Base-by-base conservation (phyloP, 2,113 vertebrate genomes). In the Mixornis gularis region DNA sequence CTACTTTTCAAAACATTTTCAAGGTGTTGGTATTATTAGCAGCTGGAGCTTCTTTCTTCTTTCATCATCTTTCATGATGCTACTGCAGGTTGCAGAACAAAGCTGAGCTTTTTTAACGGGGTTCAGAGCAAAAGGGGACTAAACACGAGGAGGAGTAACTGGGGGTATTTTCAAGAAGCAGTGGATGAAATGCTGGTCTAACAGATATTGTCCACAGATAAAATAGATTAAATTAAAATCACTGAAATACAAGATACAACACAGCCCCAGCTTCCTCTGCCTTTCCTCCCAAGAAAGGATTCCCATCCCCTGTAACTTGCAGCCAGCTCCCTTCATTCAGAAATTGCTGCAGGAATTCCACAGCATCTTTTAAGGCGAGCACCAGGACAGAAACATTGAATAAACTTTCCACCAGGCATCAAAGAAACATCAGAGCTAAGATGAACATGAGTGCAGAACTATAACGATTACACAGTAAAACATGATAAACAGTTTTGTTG, bases 401-500 rank as follows among this genome's bases (percentile, higher is more conserved):
- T 76, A 44, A 79, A 49, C 82, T 79, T 93, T 92, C 30, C n/a
- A 12, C 10, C 68, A 79, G 66, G 32, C 83, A 89, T 72, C 29
- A 27, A 49, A 79, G 95, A 91, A 77, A 76, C 48, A 87, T 69
- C 83, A 58, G 58, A 71, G 70, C 85, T 85, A 52, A 93, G 94
- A 78, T 19, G 94, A 92, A 87, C 52, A 66, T 5, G n/a, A 95
- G 38, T 70, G n/a, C 12, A 73, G 68, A 88, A 15, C 58, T 2
- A 0, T 38, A 55, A 89, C 2, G 13, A 83, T 70, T 34, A 56
- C 64, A 49, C 30, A 64, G 65, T 87, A 90, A 91, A 74, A 73
- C 13, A 69, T 36, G 91, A 90, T 71, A 73, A 97, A 87, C 79
- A 91, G 85, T 92, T 96, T 95, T 97, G 95, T 92, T 91, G 48